phyloP scores from a whole-genome alignment of 1,140 invertebrate species.

The Sycophaga agraensis region DNA sequence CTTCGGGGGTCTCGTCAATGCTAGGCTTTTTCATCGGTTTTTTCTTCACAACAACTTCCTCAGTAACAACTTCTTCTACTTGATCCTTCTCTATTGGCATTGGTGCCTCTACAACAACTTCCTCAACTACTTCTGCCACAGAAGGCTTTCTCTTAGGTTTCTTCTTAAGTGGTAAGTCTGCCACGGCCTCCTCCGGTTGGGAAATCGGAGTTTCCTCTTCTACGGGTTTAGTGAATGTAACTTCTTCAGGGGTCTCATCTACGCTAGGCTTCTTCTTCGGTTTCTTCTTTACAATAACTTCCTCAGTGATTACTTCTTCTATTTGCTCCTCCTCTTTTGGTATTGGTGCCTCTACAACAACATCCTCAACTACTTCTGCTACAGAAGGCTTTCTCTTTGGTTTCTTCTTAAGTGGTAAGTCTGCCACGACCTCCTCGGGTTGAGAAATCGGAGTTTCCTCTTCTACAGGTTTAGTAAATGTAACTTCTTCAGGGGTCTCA shows the following conservation, averaged over 20 bases:
- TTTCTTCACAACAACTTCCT: conserved; percentile 45
- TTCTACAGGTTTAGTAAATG: conserved; percentile 48
- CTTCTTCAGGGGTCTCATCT: conserved; percentile 43
- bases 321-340: conserved; percentile 29
- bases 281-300: conserved; percentile 33
- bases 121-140: conserved; percentile 34
- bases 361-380: conserved; percentile 43
- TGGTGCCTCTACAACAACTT: conserved; percentile 31
- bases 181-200: conserved; percentile 32
- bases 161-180: conserved; percentile 45
- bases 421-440: conserved; percentile 38
- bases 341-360: conserved; percentile 34
- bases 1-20: conserved; percentile 53
- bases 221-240: conserved; percentile 35
- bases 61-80: conserved; percentile 39
- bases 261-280: conserved; percentile 36
- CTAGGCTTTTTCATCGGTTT: conserved; percentile 44
- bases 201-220: conserved; percentile 40
- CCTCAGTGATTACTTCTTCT: conserved; percentile 33
- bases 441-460: conserved; percentile 40
- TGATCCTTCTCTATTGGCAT: conserved; percentile 53
- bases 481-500: conserved; percentile 56
- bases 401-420: conserved; percentile 29
- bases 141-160: conserved; percentile 43
- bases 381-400: conserved; percentile 36